These are phyloP conservation scores for Chrysopa pallens DNA, from an alignment of 1,140 invertebrate species.

Conservation along the genomic window DNA sequence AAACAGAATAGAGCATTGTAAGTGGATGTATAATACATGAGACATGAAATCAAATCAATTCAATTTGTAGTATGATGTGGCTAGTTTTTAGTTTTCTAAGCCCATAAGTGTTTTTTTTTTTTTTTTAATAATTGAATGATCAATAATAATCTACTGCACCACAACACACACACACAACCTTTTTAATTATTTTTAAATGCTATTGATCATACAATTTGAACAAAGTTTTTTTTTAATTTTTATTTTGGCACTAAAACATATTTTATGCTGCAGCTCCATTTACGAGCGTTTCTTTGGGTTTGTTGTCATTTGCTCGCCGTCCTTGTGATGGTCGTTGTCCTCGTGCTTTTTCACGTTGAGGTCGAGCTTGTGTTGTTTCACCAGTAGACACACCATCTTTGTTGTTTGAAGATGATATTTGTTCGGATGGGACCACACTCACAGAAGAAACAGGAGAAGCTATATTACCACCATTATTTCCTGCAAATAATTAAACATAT, in stretches of 20 bases:
- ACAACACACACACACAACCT: not conserved
- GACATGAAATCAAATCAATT: too few relatives aligned
- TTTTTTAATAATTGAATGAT: not conserved
- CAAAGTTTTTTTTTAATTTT: not conserved
- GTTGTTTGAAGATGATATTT: conserved; percentile 7
- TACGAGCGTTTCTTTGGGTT: conserved; percentile 38
- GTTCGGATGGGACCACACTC: conserved; percentile 5
- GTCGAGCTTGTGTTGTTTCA: conserved; percentile 20
- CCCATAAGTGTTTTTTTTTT: not conserved
- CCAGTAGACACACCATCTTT: conserved; percentile 15
- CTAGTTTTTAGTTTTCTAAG: too few relatives aligned
- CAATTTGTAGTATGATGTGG: too few relatives aligned
- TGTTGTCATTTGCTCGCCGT: conserved; percentile 18
- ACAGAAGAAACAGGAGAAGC: not conserved
- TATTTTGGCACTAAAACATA: not conserved
- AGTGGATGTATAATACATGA: too few relatives aligned
- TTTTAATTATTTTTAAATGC: not conserved
- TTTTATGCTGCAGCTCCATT: conserved; percentile 30
- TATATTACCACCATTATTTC: conserved; percentile 12
- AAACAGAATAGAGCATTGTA: too few relatives aligned
- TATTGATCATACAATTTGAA: not conserved
- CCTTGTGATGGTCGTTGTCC: conserved; percentile 24
- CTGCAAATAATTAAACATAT: not conserved
- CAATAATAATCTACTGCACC: not conserved
- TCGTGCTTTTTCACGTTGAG: conserved; percentile 24